Conservation (phyloP, 2,797 vertebrate species). For the Melopsittacus undulatus region DNA sequence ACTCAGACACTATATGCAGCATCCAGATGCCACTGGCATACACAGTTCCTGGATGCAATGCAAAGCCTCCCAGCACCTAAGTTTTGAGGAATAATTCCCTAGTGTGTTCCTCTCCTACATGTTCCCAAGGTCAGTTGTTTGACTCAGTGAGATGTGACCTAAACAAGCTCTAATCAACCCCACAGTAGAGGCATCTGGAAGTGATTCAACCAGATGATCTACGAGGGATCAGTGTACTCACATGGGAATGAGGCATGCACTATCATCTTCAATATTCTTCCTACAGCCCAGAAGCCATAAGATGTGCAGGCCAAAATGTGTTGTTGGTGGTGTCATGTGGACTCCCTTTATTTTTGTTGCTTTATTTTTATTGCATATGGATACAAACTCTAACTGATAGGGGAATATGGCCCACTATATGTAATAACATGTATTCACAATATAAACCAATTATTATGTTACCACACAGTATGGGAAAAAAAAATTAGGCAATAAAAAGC, state of each 20-base stretch:
- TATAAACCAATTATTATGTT: slow-evolving; percentile 47
- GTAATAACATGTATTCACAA: neutral
- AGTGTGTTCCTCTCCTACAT: neutral
- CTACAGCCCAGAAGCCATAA: neutral
- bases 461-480: slow-evolving; percentile 41
- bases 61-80: neutral
- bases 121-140: neutral
- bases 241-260: fast-evolving
- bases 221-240: neutral
- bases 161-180: neutral
- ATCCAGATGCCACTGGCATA: neutral
- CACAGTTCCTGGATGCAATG: fast-evolving
- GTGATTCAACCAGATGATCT: neutral
- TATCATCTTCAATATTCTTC: neutral
- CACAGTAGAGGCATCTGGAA: neutral
- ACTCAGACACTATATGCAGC: neutral
- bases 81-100: neutral
- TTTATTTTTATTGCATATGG: neutral
- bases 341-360: neutral
- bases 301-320: neutral
- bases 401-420: neutral
- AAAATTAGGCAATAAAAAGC: slow-evolving; percentile 60
- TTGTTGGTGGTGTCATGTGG: neutral
- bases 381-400: neutral
- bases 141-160: neutral